Evolutionary conservation across 2,888 invertebrate genomes (phyloP).

Genomic region (Seladonia tumulorum): DNA sequence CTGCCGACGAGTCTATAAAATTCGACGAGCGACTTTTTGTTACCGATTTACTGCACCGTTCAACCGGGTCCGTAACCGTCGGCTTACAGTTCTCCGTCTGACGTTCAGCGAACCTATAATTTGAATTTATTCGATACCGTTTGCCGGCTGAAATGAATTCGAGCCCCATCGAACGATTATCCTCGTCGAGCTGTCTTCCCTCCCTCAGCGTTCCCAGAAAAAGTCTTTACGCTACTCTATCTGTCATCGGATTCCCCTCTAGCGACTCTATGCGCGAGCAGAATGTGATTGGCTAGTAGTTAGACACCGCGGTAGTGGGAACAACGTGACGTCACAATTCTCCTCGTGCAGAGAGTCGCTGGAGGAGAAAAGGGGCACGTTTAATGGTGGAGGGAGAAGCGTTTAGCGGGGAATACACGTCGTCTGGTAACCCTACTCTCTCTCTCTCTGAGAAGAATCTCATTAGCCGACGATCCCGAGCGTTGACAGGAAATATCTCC

Average conservation of each 20-base stretch:
- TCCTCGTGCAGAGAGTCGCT: background rate
- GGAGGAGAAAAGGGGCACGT: too few species aligned
- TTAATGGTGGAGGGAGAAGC: background rate
- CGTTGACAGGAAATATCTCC: conserved; percentile 14
- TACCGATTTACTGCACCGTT: background rate
- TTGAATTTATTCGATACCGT: too few species aligned
- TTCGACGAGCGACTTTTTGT: background rate
- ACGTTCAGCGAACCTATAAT: background rate
- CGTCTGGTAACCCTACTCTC: background rate
- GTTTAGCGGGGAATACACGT: background rate
- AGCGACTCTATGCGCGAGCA: too few species aligned
- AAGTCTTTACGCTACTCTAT: too few species aligned
- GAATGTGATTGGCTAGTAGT: too few species aligned
- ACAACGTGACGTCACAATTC: background rate
- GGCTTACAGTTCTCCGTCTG: background rate
- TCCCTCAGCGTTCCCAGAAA: too few species aligned
- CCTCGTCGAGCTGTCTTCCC: too few species aligned
- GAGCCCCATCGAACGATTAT: too few species aligned
- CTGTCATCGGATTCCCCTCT: too few species aligned
- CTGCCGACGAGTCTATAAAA: background rate
- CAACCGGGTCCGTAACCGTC: background rate
- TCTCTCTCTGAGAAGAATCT: conserved; percentile 28
- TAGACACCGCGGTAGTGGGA: too few species aligned
- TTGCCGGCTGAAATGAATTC: background rate
- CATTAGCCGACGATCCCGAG: conserved; percentile 30